Conservation (phyloP, 2,797 vertebrate genomes). For the Argentina silus region DNA sequence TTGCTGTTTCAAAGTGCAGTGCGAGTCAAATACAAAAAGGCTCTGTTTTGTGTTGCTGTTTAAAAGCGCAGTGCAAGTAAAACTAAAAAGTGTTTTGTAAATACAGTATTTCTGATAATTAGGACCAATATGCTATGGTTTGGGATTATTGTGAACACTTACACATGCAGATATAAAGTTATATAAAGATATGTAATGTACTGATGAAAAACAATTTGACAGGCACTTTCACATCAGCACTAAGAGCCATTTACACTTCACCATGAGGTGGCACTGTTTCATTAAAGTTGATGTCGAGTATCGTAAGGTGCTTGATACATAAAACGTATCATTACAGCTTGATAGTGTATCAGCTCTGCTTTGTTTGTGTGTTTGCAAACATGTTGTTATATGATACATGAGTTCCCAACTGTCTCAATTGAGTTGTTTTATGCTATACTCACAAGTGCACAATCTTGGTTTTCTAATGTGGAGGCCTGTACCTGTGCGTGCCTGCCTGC, state of each 20-base stretch:
- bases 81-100: not conserved
- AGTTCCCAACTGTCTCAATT: not conserved
- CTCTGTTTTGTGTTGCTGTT: too few relatives aligned
- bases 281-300: slow-evolving; percentile 1
- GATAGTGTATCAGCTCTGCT: not conserved
- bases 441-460: not conserved
- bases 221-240: too few relatives aligned
- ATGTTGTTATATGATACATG: not conserved
- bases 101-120: too few relatives aligned
- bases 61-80: not conserved
- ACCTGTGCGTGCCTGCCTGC: not conserved
- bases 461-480: not conserved
- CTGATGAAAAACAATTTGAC: too few relatives aligned
- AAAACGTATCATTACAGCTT: too few relatives aligned
- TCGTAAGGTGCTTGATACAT: not conserved
- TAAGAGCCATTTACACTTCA: not conserved
- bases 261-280: slow-evolving; percentile 66
- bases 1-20: too few relatives aligned
- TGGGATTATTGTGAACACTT: too few relatives aligned
- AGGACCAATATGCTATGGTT: too few relatives aligned
- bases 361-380: not conserved
- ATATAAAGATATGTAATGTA: too few relatives aligned
- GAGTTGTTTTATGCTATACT: not conserved
- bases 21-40: too few relatives aligned
- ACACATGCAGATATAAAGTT: too few relatives aligned